A percentile compares a stretch with the other conserved stretches of the same genome.
phyloP scores from a whole-genome alignment of 2,888 invertebrate species.

The Mythimna albipuncta region DNA sequence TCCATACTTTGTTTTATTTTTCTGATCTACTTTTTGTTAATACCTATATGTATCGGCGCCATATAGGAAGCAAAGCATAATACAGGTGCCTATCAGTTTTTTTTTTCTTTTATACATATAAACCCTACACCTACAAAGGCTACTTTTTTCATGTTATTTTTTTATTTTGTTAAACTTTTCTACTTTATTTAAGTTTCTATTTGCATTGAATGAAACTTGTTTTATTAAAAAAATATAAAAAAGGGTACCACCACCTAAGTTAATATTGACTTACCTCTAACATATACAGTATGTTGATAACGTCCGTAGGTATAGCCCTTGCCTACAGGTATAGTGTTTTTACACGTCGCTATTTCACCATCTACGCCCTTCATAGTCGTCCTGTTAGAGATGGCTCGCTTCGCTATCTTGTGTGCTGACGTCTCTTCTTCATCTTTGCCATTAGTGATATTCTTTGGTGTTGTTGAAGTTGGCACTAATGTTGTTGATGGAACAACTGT shows the following conservation, averaged over 20 bases:
- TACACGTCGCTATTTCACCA: constrained; percentile 73
- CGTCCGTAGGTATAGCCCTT: constrained; percentile 93
- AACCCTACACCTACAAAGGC: too few relatives aligned
- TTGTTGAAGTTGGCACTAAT: constrained; percentile 54
- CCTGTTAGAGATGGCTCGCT: constrained; percentile 72
- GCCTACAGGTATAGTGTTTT: constrained; percentile 92
- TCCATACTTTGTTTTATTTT: too few relatives aligned
- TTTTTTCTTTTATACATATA: too few relatives aligned
- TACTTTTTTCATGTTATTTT: too few relatives aligned
- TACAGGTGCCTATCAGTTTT: too few relatives aligned
- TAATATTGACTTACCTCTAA: constrained; percentile 91
- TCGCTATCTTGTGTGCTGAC: constrained; percentile 69
- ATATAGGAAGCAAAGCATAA: too few relatives aligned
- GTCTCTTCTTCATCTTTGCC: constrained; percentile 38
- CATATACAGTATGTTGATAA: constrained; percentile 92
- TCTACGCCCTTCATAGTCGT: constrained; percentile 68
- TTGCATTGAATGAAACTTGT: too few relatives aligned
- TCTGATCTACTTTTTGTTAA: too few relatives aligned
- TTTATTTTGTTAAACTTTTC: too few relatives aligned
- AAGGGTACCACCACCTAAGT: neutral
- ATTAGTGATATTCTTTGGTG: constrained; percentile 39
- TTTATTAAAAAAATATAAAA: too few relatives aligned
- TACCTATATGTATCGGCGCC: too few relatives aligned
- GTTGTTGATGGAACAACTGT: constrained; percentile 65
- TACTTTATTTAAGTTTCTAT: too few relatives aligned